Conservation (phyloP, 2,888 invertebrate genomes). For the Malacosoma neustria region DNA sequence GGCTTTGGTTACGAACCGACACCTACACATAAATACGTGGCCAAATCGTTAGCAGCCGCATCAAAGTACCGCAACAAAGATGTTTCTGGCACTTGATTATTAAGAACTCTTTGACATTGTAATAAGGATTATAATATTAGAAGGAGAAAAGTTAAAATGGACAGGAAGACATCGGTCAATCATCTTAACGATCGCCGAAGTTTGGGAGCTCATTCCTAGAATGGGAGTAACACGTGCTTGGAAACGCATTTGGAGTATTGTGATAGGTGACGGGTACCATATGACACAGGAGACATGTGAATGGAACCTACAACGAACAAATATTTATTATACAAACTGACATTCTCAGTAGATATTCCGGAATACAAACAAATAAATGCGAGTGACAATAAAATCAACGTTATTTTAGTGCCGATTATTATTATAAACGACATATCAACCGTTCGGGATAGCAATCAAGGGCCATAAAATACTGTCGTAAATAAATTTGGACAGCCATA, state of each 20-base stretch:
- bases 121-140: conserved; percentile 24
- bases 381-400: no score
- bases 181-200: conserved; percentile 41
- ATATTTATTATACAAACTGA: conserved; percentile 1
- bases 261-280: conserved; percentile 22
- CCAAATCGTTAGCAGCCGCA: conserved; percentile 41
- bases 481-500: conserved; percentile 37
- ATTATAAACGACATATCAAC: conserved; percentile 28
- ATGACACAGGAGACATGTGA: conserved; percentile 21
- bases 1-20: conserved; percentile 36
- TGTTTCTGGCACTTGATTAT: conserved; percentile 8
- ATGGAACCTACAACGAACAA: conserved; percentile 16
- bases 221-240: conserved; percentile 34
- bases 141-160: conserved; percentile 24
- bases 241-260: conserved; percentile 19
- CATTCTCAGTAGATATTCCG: conserved; percentile 1
- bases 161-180: conserved; percentile 62
- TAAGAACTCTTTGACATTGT: conserved; percentile 18
- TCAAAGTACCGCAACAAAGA: conserved; percentile 24
- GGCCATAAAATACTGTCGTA: conserved; percentile 31
- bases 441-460: conserved; percentile 32
- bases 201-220: conserved; percentile 37
- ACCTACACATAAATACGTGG: conserved; percentile 32
- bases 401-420: no score
- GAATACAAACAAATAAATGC: conserved; percentile 10